A percentile compares a stretch with the other conserved stretches of the same genome.
Evolutionary conservation across 2,888 invertebrate species (phyloP).

Genomic region (Candidula unifasciata): DNA sequence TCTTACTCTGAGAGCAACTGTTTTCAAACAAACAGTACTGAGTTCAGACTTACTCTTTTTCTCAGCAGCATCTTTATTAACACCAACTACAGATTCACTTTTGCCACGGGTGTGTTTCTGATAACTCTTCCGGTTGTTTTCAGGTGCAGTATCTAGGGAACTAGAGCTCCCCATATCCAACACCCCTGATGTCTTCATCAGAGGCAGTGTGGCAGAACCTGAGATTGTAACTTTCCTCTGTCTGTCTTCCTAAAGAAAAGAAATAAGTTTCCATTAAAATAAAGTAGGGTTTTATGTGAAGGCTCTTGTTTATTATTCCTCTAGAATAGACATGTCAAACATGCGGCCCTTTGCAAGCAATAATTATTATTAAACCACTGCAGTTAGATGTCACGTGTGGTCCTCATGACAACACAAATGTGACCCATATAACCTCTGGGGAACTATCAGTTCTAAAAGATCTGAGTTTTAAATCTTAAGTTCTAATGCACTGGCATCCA

Average conservation of each 20-base stretch:
- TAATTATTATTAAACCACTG: no score
- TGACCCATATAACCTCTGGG: no score
- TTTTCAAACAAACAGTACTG: not conserved
- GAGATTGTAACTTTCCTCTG: constrained; percentile 7
- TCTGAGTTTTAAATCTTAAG: no score
- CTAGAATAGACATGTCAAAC: no score
- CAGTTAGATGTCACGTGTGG: no score
- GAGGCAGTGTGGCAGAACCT: constrained; percentile 54
- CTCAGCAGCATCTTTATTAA: constrained; percentile 47
- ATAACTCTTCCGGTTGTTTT: constrained; percentile 57
- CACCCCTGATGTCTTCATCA: constrained; percentile 54
- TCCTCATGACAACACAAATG: no score
- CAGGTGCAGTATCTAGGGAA: constrained; percentile 25
- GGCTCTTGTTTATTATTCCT: not conserved
- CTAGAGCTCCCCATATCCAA: constrained; percentile 40
- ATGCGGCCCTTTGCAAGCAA: no score
- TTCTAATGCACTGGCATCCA: no score
- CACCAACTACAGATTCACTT: constrained; percentile 57
- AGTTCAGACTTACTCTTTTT: constrained; percentile 52
- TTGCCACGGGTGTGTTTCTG: constrained; percentile 60
- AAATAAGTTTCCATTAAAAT: not conserved
- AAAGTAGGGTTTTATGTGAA: not conserved
- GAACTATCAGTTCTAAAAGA: no score
- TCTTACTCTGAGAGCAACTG: not conserved
- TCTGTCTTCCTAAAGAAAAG: constrained; percentile 41